phyloP scores from a whole-genome alignment of 2,888 invertebrate species.

The Drosophila suboccidentalis region DNA sequence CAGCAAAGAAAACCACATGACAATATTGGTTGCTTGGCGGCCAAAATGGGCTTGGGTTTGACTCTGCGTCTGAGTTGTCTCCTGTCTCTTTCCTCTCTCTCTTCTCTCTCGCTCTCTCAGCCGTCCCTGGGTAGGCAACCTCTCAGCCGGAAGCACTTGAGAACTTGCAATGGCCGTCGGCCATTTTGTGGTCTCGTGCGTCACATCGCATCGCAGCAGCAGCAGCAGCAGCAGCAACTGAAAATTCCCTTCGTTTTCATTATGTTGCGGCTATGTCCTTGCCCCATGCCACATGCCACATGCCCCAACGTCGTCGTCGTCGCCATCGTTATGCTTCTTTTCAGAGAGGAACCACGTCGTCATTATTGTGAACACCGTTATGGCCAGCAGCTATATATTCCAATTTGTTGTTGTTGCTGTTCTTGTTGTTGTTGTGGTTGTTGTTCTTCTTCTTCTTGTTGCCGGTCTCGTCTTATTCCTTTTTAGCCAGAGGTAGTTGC shows the following conservation, averaged over 20 bases:
- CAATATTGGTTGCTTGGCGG: conserved; percentile 76
- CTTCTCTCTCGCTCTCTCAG: conserved; percentile 9
- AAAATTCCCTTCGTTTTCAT: conserved; percentile 82
- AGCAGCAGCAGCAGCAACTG: conserved; percentile 46
- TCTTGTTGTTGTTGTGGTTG: conserved; percentile 25
- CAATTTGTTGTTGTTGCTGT: conserved; percentile 72
- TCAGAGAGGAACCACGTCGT: conserved; percentile 79
- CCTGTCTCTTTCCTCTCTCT: conserved; percentile 8
- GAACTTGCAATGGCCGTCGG: conserved; percentile 79
- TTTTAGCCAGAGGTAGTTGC: conserved; percentile 76
- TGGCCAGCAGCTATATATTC: conserved; percentile 75
- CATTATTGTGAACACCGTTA: conserved; percentile 82
- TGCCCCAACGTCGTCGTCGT: background rate
- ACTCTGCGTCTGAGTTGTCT: conserved; percentile 8
- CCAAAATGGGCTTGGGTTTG: conserved; percentile 32
- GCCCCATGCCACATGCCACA: conserved; percentile 41
- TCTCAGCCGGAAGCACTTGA: conserved; percentile 81
- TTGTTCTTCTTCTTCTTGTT: conserved; percentile 27
- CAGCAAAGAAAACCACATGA: conserved; percentile 78
- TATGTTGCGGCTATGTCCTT: conserved; percentile 80
- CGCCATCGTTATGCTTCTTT: conserved; percentile 57
- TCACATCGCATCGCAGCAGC: conserved; percentile 61
- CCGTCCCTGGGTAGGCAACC: conserved; percentile 61
- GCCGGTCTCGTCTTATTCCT: conserved; percentile 55
- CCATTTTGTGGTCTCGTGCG: conserved; percentile 80